phyloP scores from a whole-genome alignment of 1,140 invertebrate species.

The Mactra quadrangularis region DNA sequence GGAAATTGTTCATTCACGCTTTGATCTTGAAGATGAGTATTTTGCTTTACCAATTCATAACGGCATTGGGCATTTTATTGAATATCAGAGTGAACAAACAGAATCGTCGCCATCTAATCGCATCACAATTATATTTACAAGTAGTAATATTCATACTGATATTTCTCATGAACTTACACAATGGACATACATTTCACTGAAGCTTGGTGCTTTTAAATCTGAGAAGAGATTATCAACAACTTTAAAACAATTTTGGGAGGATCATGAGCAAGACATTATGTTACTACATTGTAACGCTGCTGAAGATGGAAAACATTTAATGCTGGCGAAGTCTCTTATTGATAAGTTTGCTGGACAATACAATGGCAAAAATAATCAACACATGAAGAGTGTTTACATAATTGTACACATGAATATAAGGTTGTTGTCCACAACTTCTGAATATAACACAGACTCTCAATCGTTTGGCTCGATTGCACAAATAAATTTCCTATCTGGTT shows the following conservation, averaged over 20 bases:
- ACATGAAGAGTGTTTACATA: no score
- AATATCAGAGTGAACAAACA: background rate
- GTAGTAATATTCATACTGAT: constrained; percentile 57
- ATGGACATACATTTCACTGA: constrained; percentile 47
- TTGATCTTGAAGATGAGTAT: constrained; percentile 45
- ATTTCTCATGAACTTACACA: constrained; percentile 1
- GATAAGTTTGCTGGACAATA: constrained; percentile 64
- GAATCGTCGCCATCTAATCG: background rate
- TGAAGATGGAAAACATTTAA: constrained; percentile 48
- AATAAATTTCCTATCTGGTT: constrained; percentile 68
- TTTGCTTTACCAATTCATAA: constrained; percentile 63
- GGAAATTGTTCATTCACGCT: background rate
- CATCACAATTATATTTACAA: constrained; percentile 62
- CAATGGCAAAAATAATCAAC: no score
- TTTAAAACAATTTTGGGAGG: constrained; percentile 65
- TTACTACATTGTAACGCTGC: constrained; percentile 59
- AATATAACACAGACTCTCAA: background rate
- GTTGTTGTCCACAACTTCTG: no score
- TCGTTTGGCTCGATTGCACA: constrained; percentile 30
- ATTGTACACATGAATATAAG: constrained; percentile 64
- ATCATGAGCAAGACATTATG: constrained; percentile 37
- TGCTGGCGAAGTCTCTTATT: constrained; percentile 66
- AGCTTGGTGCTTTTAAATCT: constrained; percentile 67
- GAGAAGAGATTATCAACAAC: constrained; percentile 66
- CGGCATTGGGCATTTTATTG: constrained; percentile 53